Base-by-base conservation (phyloP, 2,888 invertebrate species). In the Machimus rusticus region DNA sequence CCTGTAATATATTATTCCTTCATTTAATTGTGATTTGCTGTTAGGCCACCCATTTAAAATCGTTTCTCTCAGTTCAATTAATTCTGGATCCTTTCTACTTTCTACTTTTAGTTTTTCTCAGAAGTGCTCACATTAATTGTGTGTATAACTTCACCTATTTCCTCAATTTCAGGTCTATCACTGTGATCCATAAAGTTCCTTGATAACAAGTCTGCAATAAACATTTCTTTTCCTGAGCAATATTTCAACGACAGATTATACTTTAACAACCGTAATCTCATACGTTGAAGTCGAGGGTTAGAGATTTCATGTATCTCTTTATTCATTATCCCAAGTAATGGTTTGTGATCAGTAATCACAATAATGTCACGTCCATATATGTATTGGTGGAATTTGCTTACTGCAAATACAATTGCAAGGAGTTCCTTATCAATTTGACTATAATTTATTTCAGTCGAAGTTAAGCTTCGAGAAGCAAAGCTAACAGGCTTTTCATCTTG, bases 401-500 rank as follows among this genome's bases (percentile, higher is more conserved):
- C 14, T 5, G 77, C 77, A 34, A 34, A 77, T 34, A 77, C 28
- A 34, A 77, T 34, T n/a, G 81, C 81, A 14, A 81, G 31, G 16
- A 46, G n/a, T 43, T 81, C 51, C 34, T 81, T 81, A 55, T 81
- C 81, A 12, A 43, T 81, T 46, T 81, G 81, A 8, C 51, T 12
- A 31, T 81, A 81, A 12, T 28, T 81, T n/a, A 31, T 37, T 51
- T 81, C 28, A 23, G 55, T 28, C 12, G 28, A 2, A 0, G 81
- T 16, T n/a, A 81, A 31, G n/a, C 28, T 51, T 23, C 55, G 9
- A 55, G 88, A 88, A 39, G 84, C 84, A 87, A 86, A 89, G 19
- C 76, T 77, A 23, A 88, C 39, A 9, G 89, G 89, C 46, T 85
- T 87, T 16, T 86, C 76, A 66, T 89, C 89, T 81, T 89, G 89